Percentiles rank a stretch among this genome's conserved stretches.
These are phyloP conservation scores for Neodiprion virginianus DNA, from an alignment of 1,140 invertebrate species.

Conservation along the genomic window DNA sequence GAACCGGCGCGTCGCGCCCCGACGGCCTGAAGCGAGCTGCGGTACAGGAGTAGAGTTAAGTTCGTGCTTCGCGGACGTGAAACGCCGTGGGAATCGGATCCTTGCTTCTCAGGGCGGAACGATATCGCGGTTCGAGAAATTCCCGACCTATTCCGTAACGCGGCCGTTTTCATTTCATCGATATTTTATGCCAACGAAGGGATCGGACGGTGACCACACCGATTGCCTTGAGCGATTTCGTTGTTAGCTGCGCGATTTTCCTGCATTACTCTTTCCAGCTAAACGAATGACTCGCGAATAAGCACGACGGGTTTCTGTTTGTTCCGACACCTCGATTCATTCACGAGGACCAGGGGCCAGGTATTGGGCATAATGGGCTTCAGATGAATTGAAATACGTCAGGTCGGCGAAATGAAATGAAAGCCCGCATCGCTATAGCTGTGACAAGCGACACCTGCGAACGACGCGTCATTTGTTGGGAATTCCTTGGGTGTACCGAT, in stretches of 20 bases:
- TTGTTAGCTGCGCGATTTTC: no score
- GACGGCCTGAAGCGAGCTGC: neutral
- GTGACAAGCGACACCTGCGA: constrained; percentile 58
- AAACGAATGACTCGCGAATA: no score
- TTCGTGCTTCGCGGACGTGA: no score
- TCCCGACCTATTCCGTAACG: neutral
- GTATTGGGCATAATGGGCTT: no score
- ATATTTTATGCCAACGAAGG: no score
- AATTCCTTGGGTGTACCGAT: constrained; percentile 31
- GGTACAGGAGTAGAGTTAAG: neutral
- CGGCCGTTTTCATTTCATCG: neutral
- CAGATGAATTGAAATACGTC: neutral
- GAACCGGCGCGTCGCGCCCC: neutral
- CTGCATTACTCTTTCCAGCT: no score
- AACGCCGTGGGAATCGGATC: neutral
- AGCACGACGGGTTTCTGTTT: no score
- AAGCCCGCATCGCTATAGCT: constrained; percentile 52
- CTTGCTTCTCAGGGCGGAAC: neutral
- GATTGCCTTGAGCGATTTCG: no score
- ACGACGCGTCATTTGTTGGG: constrained; percentile 55
- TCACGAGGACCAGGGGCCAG: no score
- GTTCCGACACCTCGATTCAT: no score
- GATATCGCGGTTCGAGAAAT: neutral
- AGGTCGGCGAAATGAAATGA: neutral
- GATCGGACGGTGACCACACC: no score